Evolutionary conservation across 1,140 invertebrate genomes (phyloP).

Genomic region (Oryzaephilus surinamensis): DNA sequence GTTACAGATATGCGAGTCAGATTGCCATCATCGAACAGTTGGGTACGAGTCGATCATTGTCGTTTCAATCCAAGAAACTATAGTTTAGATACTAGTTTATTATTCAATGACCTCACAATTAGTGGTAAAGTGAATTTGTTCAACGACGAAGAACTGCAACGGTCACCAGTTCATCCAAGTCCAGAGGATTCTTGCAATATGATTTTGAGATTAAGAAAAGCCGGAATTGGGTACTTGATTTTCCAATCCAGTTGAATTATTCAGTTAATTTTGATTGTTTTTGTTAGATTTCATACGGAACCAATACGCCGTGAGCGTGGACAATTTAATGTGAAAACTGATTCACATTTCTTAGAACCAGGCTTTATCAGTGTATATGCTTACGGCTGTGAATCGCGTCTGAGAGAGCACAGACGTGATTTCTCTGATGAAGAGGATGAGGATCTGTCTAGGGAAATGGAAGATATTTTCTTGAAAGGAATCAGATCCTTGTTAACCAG

Average conservation of each 20-base stretch:
- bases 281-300: conserved; percentile 39
- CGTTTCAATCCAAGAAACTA: conserved; percentile 59
- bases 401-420: conserved; percentile 35
- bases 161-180: conserved; percentile 27
- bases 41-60: conserved; percentile 58
- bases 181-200: conserved; percentile 56
- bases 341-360: conserved; percentile 70
- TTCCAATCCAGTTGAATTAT: not conserved
- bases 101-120: conserved; percentile 67
- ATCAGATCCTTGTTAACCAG: conserved; percentile 63
- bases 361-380: conserved; percentile 74
- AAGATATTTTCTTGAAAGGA: conserved; percentile 63
- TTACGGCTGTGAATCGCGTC: conserved; percentile 56
- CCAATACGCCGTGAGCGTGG: conserved; percentile 44
- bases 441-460: conserved; percentile 62
- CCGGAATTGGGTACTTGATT: conserved; percentile 54
- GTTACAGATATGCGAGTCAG: conserved; percentile 53
- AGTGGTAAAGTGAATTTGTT: conserved; percentile 59
- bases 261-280: not conserved
- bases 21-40: conserved; percentile 47
- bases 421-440: conserved; percentile 45
- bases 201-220: conserved; percentile 62
- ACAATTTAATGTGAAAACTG: conserved; percentile 63
- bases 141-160: conserved; percentile 37
- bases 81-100: conserved; percentile 61